Evolutionary conservation across 2,113 vertebrate species (phyloP).

Genomic region (Gallinago jamesoni): DNA sequence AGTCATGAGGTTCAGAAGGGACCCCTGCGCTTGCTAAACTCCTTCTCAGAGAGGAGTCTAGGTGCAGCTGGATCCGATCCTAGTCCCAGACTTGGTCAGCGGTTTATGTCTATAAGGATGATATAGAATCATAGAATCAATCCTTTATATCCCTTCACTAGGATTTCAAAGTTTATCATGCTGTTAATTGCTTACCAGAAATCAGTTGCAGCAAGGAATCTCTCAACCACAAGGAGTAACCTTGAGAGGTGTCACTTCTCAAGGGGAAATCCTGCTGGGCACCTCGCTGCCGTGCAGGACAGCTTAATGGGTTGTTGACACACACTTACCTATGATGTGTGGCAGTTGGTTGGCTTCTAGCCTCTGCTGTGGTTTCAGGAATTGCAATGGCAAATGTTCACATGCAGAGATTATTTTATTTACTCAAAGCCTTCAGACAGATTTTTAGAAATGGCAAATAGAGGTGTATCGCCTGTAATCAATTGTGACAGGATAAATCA

Average conservation of each 20-base stretch:
- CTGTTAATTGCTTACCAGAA: not conserved
- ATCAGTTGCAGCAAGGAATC: not conserved
- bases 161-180: not conserved
- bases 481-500: not conserved
- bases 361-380: not conserved
- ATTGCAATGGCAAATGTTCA: not conserved
- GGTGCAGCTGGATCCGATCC: not conserved
- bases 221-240: not conserved
- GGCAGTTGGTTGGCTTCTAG: not conserved
- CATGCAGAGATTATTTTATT: not conserved
- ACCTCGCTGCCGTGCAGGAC: not conserved
- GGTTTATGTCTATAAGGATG: not conserved
- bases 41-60: not conserved
- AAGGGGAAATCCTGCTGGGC: not conserved
- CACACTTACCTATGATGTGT: not conserved
- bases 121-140: not conserved
- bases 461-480: not conserved
- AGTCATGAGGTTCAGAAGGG: not conserved
- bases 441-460: not conserved
- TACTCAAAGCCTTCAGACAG: not conserved
- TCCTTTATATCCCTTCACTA: not conserved
- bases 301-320: not conserved
- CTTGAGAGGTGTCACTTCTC: not conserved
- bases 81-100: not conserved
- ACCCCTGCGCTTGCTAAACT: not conserved